Evolutionary conservation across 2,888 invertebrate genomes (phyloP).

Genomic region (Apamea monoglypha): DNA sequence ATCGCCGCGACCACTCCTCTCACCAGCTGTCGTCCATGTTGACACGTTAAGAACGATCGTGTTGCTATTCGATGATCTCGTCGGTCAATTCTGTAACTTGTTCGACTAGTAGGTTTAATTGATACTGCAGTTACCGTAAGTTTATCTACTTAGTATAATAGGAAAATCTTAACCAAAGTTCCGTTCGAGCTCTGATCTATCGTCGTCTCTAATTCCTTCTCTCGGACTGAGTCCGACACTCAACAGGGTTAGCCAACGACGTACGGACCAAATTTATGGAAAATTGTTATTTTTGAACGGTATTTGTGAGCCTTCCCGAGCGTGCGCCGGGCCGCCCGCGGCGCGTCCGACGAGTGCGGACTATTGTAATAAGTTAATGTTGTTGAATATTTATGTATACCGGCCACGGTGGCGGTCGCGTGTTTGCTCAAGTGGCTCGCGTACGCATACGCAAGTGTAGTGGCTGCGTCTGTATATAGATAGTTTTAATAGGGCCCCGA

Average conservation of each 20-base stretch:
- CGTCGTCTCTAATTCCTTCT: conserved; percentile 77
- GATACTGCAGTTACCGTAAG: conserved; percentile 88
- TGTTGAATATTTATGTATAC: conserved; percentile 77
- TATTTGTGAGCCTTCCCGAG: conserved; percentile 79
- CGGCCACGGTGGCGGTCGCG: conserved; percentile 76
- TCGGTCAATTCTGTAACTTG: conserved; percentile 68
- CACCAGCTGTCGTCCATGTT: conserved; percentile 61
- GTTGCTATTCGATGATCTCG: conserved; percentile 69
- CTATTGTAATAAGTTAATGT: conserved; percentile 73
- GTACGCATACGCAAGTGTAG: conserved; percentile 82
- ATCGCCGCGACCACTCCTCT: conserved; percentile 52
- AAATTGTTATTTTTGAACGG: conserved; percentile 76
- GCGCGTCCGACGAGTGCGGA: conserved; percentile 70
- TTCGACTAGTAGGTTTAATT: conserved; percentile 80
- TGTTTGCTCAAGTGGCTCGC: conserved; percentile 86
- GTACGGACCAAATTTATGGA: conserved; percentile 82
- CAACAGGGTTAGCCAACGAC: conserved; percentile 84
- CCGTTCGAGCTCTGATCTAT: conserved; percentile 81
- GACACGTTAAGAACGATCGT: conserved; percentile 59
- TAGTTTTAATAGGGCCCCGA: conserved; percentile 81
- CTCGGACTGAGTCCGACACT: conserved; percentile 78
- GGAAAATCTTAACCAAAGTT: conserved; percentile 88
- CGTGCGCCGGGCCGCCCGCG: conserved; percentile 64
- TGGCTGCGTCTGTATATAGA: conserved; percentile 86
- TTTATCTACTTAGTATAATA: conserved; percentile 87